Evolutionary conservation across 2,888 invertebrate species (phyloP), one percentile per base, ranked within the genome.

Genomic region (Cyclophora punctaria): DNA sequence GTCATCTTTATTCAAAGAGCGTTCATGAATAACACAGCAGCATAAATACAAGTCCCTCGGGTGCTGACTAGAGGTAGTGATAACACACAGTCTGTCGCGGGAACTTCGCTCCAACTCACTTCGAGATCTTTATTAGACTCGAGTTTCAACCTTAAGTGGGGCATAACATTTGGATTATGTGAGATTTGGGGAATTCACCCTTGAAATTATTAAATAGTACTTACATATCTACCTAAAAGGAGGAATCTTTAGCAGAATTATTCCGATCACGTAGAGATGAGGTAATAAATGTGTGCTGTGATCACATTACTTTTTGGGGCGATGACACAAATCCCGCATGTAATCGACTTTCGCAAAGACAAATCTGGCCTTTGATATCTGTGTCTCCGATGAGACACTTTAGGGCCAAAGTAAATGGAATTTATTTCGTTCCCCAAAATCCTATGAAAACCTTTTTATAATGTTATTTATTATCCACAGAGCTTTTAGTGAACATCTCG

Each of bases 1-100:
- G 78, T 83, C 83, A 85, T 85, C 81, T 83, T 81, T 84, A 86
- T 84, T 85, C 84, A 84, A 73, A 74, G 66, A 57, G 59, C 64
- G 68, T 77, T 80, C 83, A 85, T 84, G 83, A 84, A 86, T 84
- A 83, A 81, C 77, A 75, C 78, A 81, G 76, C 66, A 69, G 69
- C 70, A 75, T 80, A 79, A 83, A 80, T 78, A 83, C 75, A 75
- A 71, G 65, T 76, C 79, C 71, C 75, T 35, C 53, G 71, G 64
- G 80, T 65, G 60, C 62, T 50, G 46, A 46, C 46, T 50, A 59
- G 70, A 71, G 75, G 72, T 73, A 75, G 77, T 78, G 80, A 80
- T 80, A 82, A 78, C 75, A 70, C 66, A 64, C 69, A 69, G 58
- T 62, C 64, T 64, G 66, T 63, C 60, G 59, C 58, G 67, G 63